Base-by-base conservation (phyloP, 1,140 invertebrate species). In the Camponotus pennsylvanicus region DNA sequence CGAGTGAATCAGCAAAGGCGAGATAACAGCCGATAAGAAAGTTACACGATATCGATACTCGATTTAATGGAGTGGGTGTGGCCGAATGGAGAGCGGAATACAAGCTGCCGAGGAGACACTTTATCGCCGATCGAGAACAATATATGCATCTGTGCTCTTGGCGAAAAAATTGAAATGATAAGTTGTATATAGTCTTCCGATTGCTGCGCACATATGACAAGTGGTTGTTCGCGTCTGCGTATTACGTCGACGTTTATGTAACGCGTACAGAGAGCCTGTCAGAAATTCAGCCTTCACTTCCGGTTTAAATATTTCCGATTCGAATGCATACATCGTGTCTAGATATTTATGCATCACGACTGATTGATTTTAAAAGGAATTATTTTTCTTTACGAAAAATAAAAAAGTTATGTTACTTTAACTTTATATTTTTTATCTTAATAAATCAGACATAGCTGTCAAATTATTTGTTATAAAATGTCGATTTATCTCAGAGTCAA, bases 31-130 rank as follows among this genome's bases (percentile, higher is more conserved):
- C 9, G 89, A 90, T 90, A 90, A 90, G 42, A 34, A 37, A 66
- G 69, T 73, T 83, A 87, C 70, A 42, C 85, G 88, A 82, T 89
- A 89, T 89, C 78, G 77, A 87, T 89, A 73, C 63, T 63, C 71
- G 84, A 85, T 90, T 90, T 90, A 90, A 88, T 86, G 82, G 83
- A 59, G 89, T 80, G 66, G 89, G 89, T 64, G 89, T 88, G 86
- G 86, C 52, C 18, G 15, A 18, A 37, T 32, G 34, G 8, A 49
- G 18, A 21, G 18, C 6, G 13, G 77, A 61, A 59, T 82, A 89
- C 49, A 73, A 59, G 77, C 88, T 90, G 77, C 87, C 63, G 63
- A 37, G 42, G 55, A 66, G 27, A 79, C 49, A 63, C 5, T 63
- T 75, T 69, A 73, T 79, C 71, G 52, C 52, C 27, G 27, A 70